Evolutionary conservation across 2,797 vertebrate genomes (phyloP).

Genomic region (Myripristis murdjan): DNA sequence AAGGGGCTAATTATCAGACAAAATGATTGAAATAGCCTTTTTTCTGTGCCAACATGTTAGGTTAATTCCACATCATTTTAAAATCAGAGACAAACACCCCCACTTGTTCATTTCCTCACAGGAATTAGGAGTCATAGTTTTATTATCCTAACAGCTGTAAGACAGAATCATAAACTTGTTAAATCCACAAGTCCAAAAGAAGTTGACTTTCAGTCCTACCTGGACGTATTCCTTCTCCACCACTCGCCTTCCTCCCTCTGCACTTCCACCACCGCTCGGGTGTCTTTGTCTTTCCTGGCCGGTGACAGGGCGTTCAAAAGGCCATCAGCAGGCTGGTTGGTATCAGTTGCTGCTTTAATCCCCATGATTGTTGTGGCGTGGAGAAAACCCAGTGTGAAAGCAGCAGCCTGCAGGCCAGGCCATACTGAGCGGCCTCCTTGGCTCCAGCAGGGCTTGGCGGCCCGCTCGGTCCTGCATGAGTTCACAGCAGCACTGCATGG

Average conservation of each 20-base stretch:
- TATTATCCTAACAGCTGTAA: too few relatives aligned
- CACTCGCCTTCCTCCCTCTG: background rate
- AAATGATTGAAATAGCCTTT: too few relatives aligned
- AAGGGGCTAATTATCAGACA: too few relatives aligned
- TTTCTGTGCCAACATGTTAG: background rate
- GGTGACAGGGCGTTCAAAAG: too few relatives aligned
- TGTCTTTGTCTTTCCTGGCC: slow-evolving; percentile 35
- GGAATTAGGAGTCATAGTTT: too few relatives aligned
- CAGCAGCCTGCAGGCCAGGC: slow-evolving; percentile 61
- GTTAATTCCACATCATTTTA: too few relatives aligned
- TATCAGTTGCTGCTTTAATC: slow-evolving; percentile 88
- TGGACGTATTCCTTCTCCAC: slow-evolving; percentile 12
- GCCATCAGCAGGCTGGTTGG: slow-evolving; percentile 80
- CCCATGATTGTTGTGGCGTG: slow-evolving; percentile 84
- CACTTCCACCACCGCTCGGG: background rate
- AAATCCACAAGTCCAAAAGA: background rate
- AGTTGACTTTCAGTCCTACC: slow-evolving; percentile 28
- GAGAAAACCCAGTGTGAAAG: slow-evolving; percentile 86
- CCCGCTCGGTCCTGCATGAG: slow-evolving; percentile 59
- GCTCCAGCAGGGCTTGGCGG: slow-evolving; percentile 49
- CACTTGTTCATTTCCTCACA: too few relatives aligned
- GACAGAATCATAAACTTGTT: background rate
- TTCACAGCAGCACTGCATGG: slow-evolving; percentile 50
- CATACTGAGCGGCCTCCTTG: slow-evolving; percentile 51
- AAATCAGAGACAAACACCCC: too few relatives aligned